Evolutionary conservation across 2,113 vertebrate genomes (phyloP).

Genomic region (Eudorcas thomsonii): DNA sequence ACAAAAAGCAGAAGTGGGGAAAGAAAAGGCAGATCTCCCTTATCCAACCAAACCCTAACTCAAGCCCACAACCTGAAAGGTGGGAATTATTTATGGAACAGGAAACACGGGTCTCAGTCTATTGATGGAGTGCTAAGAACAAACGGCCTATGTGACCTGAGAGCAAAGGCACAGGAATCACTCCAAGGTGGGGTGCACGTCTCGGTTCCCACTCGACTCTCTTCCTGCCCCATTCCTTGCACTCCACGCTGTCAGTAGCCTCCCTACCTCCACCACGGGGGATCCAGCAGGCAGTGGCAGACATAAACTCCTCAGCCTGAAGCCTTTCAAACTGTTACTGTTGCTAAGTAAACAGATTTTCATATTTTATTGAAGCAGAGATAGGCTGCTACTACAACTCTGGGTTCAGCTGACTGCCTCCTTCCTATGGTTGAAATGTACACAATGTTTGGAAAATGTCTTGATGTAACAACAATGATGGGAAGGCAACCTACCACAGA

Average conservation of each 20-base stretch:
- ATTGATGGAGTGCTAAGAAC: background rate
- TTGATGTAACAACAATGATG: background rate
- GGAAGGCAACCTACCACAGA: background rate
- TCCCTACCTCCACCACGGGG: background rate
- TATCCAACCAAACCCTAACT: background rate
- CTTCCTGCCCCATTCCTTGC: background rate
- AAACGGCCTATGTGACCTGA: background rate
- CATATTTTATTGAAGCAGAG: slow-evolving; percentile 45
- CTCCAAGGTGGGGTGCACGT: background rate
- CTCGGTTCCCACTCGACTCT: background rate
- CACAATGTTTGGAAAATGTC: background rate
- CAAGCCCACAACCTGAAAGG: background rate
- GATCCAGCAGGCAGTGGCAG: background rate
- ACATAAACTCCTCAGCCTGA: background rate
- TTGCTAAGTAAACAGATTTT: slow-evolving; percentile 56
- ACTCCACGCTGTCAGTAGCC: background rate
- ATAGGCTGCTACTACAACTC: background rate
- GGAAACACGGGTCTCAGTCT: background rate
- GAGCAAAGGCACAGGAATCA: background rate
- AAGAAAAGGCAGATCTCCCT: background rate
- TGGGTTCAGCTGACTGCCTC: background rate
- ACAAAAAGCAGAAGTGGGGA: background rate
- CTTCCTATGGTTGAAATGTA: background rate
- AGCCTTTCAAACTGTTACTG: slow-evolving; percentile 31
- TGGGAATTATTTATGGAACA: background rate